Conservation (phyloP, 2,113 vertebrate species). For the Natator depressus region DNA sequence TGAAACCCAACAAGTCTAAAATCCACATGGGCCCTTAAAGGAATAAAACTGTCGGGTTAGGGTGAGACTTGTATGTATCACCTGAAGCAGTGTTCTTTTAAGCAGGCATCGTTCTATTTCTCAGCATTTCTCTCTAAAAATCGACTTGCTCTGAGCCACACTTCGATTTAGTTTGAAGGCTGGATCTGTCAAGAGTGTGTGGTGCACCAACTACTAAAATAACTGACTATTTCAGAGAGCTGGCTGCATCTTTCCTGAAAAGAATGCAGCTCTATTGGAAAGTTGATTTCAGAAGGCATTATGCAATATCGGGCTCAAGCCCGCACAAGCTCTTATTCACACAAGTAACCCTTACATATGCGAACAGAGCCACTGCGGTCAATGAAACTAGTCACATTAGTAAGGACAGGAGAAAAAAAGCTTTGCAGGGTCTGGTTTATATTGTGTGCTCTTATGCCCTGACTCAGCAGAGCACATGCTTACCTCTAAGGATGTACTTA, state of each 20-base stretch:
- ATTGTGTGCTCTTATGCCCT: background rate
- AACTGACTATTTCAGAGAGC: background rate
- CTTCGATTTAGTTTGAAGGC: background rate
- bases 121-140: background rate
- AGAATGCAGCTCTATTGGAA: background rate
- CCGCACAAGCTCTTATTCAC: background rate
- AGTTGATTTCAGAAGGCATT: background rate
- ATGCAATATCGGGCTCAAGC: background rate
- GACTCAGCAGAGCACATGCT: background rate
- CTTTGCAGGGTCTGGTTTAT: background rate
- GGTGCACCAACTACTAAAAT: background rate
- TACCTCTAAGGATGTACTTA: background rate
- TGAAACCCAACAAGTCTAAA: background rate
- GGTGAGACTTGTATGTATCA: background rate
- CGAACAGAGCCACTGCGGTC: background rate
- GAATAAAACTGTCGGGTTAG: background rate
- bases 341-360: background rate
- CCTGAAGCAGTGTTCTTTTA: background rate
- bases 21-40: background rate
- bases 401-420: background rate
- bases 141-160: background rate
- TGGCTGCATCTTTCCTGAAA: background rate
- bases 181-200: background rate
- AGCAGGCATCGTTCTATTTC: background rate
- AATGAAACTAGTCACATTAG: background rate